Evolutionary conservation across 2,797 vertebrate genomes (phyloP).

Genomic region (Enteromius afrohamiltoni): DNA sequence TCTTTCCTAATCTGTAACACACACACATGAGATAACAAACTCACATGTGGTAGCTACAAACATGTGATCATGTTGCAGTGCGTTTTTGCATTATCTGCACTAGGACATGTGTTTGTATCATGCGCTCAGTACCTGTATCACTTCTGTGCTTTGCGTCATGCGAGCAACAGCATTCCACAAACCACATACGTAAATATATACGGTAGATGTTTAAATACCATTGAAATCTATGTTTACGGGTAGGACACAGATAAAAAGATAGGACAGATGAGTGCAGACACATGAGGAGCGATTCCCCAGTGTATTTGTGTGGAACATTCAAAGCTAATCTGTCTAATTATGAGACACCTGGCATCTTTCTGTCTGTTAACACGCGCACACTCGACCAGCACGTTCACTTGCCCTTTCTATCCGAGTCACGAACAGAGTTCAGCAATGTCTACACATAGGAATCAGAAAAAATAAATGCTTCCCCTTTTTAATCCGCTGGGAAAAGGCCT

Average conservation of each 20-base stretch:
- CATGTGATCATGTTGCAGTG: neutral
- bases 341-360: slow-evolving; percentile 73
- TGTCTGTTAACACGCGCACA: slow-evolving; percentile 59
- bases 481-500: slow-evolving; percentile 52
- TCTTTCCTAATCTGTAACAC: neutral
- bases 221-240: slow-evolving; percentile 67
- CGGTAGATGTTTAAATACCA: slow-evolving; percentile 64
- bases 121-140: neutral
- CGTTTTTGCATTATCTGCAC: neutral
- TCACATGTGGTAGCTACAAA: neutral
- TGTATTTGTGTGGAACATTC: slow-evolving; percentile 66
- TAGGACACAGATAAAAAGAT: slow-evolving; percentile 41
- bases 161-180: slow-evolving; percentile 16
- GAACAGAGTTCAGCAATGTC: slow-evolving; percentile 4
- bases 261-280: neutral
- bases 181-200: slow-evolving; percentile 49
- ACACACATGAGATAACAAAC: slow-evolving; percentile 23
- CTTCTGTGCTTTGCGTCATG: neutral
- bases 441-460: slow-evolving; percentile 61
- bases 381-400: slow-evolving; percentile 55
- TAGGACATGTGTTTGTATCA: neutral
- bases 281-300: neutral
- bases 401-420: slow-evolving; percentile 4
- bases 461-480: slow-evolving; percentile 15
- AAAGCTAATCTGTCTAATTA: slow-evolving; percentile 70